Base-by-base conservation (phyloP, 2,888 invertebrate genomes). In the Gari tellinella region DNA sequence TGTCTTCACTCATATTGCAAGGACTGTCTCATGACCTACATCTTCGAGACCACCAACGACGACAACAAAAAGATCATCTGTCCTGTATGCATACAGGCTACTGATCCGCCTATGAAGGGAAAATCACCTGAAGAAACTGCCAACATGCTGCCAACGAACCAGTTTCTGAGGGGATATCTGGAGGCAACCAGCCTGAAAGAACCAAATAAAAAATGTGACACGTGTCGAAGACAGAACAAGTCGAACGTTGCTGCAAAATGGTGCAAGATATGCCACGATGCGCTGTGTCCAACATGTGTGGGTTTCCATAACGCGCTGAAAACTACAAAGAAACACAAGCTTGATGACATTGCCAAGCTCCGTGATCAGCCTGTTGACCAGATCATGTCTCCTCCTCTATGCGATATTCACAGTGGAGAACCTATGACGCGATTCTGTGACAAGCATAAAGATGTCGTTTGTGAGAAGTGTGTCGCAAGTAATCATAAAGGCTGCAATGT, bases 301-400 rank as follows among this genome's bases (percentile, higher is more conserved):
- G 76, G 68, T 0, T 75, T 81, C 23, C 84, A 84, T 38, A 72
- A 69, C 55, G 80, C 84, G 0, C 60, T 84, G 48, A 80, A 78
- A 57, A 75, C 80, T 37, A 82, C 84, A 2, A 80, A 76, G 51
- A 60, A 65, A 10, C 84, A 84, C 43, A 55, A 60, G 0, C 60
- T 80, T 12, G 43, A 68, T 19, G 31, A 53, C 15, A 26, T 84
- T n/a, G 23, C 66, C 0, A 67, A 69, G 1, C 26, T 78, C 2
- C 65, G 79, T 19, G 48, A 60, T 10, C 64, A 64, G 49, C 56
- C 73, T 2, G 65, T 81, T 15, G 68, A 72, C 25, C 60, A 74
- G 10, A 68, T 80, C 1, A 67, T 82, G 17, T 58, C 72, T 1
- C 43, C 60, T 1, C 82, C 84, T 1, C 56, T 61, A 4, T 84